phyloP scores from a whole-genome alignment of 92 coral and sea anemone species.

The Parazoanthus swiftii region DNA sequence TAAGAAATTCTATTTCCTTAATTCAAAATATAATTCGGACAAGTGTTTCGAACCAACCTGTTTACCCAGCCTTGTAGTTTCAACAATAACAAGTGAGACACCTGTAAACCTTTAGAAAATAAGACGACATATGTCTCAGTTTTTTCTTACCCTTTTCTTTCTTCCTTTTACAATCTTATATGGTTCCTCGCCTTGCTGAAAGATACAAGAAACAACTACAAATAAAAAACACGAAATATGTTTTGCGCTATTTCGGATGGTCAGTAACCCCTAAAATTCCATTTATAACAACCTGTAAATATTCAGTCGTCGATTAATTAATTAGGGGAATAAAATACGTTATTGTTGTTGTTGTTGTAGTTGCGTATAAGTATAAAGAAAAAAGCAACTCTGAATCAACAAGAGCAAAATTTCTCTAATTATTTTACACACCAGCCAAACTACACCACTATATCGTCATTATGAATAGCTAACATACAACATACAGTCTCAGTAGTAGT shows the following conservation, averaged over 20 bases:
- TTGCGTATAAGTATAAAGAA: neutral
- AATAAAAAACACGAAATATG: slow-evolving; percentile 2
- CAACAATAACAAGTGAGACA: neutral
- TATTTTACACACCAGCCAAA: neutral
- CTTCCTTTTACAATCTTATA: slow-evolving; percentile 98
- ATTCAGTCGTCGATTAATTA: too few species aligned
- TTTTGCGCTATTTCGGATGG: neutral
- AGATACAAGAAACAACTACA: neutral
- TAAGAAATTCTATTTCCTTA: too few species aligned
- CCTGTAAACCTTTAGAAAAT: too few species aligned
- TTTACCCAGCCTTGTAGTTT: slow-evolving; percentile 22
- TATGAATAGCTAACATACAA: too few species aligned
- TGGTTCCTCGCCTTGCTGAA: slow-evolving; percentile 87
- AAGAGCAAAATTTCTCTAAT: neutral
- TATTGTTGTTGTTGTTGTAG: too few species aligned
- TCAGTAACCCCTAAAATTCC: too few species aligned
- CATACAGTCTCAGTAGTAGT: too few species aligned
- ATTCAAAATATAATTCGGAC: too few species aligned
- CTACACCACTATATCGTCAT: too few species aligned
- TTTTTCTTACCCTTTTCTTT: slow-evolving; percentile 72
- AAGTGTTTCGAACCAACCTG: too few species aligned
- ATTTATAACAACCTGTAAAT: too few species aligned
- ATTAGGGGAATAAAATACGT: too few species aligned
- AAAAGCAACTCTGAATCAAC: neutral
- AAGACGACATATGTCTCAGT: neutral